These are phyloP conservation scores for Ochropleura plecta DNA, from an alignment of 2,888 invertebrate species.

Conservation along the genomic window DNA sequence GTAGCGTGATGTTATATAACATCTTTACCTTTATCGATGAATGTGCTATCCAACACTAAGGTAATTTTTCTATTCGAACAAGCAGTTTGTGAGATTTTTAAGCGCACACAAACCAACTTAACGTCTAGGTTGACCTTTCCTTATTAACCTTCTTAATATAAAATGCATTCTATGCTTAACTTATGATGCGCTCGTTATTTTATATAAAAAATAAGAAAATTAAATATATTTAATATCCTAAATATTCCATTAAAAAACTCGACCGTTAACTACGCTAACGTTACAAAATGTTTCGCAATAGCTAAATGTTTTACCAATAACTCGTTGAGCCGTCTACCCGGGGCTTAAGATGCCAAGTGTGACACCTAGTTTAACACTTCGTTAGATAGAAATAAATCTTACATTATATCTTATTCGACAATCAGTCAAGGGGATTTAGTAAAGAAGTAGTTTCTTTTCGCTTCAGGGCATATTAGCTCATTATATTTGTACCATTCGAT, in stretches of 20 bases:
- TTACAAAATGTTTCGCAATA: constrained; percentile 1
- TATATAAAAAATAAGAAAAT: too few relatives aligned
- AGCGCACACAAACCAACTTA: too few relatives aligned
- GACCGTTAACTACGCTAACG: background rate
- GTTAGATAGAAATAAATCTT: constrained; percentile 60
- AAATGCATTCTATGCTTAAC: too few relatives aligned
- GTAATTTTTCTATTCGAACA: too few relatives aligned
- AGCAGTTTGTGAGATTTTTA: too few relatives aligned
- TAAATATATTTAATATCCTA: background rate
- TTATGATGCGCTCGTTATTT: too few relatives aligned
- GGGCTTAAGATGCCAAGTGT: constrained; percentile 51
- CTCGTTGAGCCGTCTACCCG: constrained; percentile 25
- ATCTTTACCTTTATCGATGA: too few relatives aligned
- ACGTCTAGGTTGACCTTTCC: too few relatives aligned
- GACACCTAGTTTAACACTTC: constrained; percentile 67
- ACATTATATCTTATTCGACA: constrained; percentile 58
- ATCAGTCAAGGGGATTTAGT: constrained; percentile 65
- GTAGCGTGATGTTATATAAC: too few relatives aligned
- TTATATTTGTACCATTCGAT: constrained; percentile 37
- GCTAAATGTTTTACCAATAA: constrained; percentile 14
- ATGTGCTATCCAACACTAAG: too few relatives aligned
- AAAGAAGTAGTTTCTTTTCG: constrained; percentile 44
- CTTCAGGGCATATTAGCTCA: constrained; percentile 51
- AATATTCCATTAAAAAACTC: background rate
- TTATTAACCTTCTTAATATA: too few relatives aligned